Evolutionary conservation across 1,140 invertebrate species (phyloP), one percentile per base, ranked within the genome.

Genomic region (Drosophila micromelanica): DNA sequence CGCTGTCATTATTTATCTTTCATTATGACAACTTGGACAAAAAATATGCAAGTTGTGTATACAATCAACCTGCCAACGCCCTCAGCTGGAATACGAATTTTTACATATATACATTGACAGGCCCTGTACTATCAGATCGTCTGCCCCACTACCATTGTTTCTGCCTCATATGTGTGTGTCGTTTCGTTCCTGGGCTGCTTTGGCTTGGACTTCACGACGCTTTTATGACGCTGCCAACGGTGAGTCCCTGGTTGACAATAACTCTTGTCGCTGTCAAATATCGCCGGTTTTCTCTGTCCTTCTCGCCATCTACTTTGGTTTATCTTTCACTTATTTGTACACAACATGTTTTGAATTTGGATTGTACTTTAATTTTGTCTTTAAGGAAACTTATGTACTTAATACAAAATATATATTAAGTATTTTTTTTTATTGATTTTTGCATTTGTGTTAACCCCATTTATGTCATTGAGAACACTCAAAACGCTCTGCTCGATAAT

Each of bases 41-140:
- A 72, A 86, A 75, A 69, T 79, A 78, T 73, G 81, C 82, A 87
- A 86, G 82, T 86, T 86, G 82, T 87, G 75, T 76, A 76, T 78
- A 86, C 82, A 86, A 76, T 87, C 78, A 87, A 82, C 62, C 82
- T 82, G 78, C 78, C 81, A 86, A 87, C 82, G 71, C 82, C 81
- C 78, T 67, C 49, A 56, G 63, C 69, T 56, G 46, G 38, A 55
- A 56, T 42, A 52, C n/a, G 52, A n/a, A n/a, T n/a, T n/a, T n/a
- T n/a, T n/a, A n/a, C n/a, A n/a, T 23, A 43, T 13, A 17, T 15
- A 60, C 71, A 74, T 45, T 75, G 67, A 75, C 72, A 57, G 32
- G 30, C 42, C 55, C 40, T 13, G 43, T 35, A 49, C 23, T 55
- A 68, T 27, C 51, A 45, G n/a, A 12, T 48, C 12, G 35, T n/a